Evolutionary conservation across 2,113 vertebrate genomes (phyloP).

Genomic region (Paralichthys olivaceus): DNA sequence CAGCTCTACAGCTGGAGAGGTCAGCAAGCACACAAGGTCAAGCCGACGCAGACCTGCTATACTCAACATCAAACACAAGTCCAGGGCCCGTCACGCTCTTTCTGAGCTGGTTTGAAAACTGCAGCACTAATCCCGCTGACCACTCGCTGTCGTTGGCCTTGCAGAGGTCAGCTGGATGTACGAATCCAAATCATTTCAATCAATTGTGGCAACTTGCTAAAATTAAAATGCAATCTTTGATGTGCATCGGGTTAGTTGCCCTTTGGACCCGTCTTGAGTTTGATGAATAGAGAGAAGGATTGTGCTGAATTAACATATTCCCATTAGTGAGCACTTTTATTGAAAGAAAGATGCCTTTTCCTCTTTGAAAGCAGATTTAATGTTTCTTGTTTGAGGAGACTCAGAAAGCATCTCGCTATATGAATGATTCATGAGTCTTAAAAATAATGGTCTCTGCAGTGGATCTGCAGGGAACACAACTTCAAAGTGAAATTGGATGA

Average conservation of each 20-base stretch:
- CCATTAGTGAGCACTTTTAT: constrained; percentile 17
- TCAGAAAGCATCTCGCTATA: constrained; percentile 5
- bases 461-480: constrained; percentile 51
- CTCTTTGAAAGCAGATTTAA: constrained; percentile 21
- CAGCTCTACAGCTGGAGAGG: constrained; percentile 67
- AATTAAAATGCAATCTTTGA: constrained; percentile 56
- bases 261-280: constrained; percentile 37
- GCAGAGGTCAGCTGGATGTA: constrained; percentile 67
- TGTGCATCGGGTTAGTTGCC: constrained; percentile 18
- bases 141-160: constrained; percentile 35
- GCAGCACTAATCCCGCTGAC: constrained; percentile 67
- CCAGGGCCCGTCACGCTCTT: constrained; percentile 57
- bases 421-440: constrained; percentile 41
- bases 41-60: constrained; percentile 49
- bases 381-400: constrained; percentile 7
- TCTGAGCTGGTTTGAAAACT: constrained; percentile 58
- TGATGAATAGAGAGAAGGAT: constrained; percentile 30
- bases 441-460: constrained; percentile 41
- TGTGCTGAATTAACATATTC: constrained; percentile 29
- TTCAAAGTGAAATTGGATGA: constrained; percentile 74
- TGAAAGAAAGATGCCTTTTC: constrained; percentile 28
- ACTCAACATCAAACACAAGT: constrained; percentile 76
- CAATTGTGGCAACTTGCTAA: constrained; percentile 42
- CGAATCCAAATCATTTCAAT: constrained; percentile 50
- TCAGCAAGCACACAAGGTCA: constrained; percentile 76